Evolutionary conservation across 2,888 invertebrate species (phyloP).

Genomic region (Pristionchus mayeri): DNA sequence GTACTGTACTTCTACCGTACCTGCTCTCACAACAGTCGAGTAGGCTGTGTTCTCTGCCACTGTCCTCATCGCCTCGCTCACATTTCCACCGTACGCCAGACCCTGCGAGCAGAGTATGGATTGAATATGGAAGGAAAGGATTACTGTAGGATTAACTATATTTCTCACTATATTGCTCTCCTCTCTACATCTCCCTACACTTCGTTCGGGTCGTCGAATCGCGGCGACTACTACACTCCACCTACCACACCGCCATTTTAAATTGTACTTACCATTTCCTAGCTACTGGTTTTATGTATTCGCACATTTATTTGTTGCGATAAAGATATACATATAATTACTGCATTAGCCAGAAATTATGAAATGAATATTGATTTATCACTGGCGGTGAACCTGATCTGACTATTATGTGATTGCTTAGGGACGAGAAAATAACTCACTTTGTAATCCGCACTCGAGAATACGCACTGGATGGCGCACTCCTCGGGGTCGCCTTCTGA

Average conservation of each 20-base stretch:
- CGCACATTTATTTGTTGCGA: too few species aligned
- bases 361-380: too few species aligned
- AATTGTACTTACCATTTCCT: too few species aligned
- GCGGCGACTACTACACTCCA: too few species aligned
- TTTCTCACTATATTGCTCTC: too few species aligned
- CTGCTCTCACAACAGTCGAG: background rate
- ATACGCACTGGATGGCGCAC: conserved; percentile 76
- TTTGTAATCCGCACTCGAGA: conserved; percentile 79
- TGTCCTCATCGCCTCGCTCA: conserved; percentile 84
- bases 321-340: too few species aligned
- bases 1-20: conserved; percentile 21
- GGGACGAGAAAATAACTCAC: conserved; percentile 57
- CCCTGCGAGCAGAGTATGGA: conserved; percentile 79
- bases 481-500: conserved; percentile 65
- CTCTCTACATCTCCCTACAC: too few species aligned
- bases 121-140: background rate
- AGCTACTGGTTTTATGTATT: too few species aligned
- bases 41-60: conserved; percentile 63
- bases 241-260: too few species aligned
- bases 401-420: background rate
- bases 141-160: background rate
- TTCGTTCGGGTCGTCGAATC: too few species aligned
- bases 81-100: conserved; percentile 94
- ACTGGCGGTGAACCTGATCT: too few species aligned
- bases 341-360: too few species aligned